phyloP scores from a whole-genome alignment of 2,797 vertebrate genomes.

The Pangasius larnaudii region DNA sequence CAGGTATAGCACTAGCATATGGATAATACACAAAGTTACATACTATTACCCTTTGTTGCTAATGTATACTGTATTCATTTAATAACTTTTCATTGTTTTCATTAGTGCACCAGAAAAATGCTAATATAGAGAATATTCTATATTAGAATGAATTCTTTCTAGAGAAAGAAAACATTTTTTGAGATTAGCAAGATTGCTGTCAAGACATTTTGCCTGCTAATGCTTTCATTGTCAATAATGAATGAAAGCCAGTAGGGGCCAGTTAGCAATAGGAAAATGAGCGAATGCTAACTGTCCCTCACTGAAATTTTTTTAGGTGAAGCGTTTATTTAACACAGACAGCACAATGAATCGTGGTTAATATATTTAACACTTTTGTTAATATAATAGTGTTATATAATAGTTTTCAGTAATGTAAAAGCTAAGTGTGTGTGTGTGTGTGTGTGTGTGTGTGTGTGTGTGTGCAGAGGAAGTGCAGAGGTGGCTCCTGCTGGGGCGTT shows the following conservation, averaged over 20 bases:
- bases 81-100: no score
- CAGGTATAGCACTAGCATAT: neutral
- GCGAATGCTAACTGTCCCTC: neutral
- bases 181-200: neutral
- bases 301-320: neutral
- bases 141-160: neutral
- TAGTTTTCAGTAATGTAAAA: slow-evolving; percentile 12
- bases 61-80: neutral
- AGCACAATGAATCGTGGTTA: neutral
- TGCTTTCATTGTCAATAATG: slow-evolving; percentile 7
- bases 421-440: neutral
- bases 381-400: neutral
- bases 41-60: neutral
- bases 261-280: slow-evolving; percentile 11
- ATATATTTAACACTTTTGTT: neutral
- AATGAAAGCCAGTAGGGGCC: neutral
- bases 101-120: neutral
- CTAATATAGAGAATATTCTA: no score
- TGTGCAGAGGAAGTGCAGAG: slow-evolving; percentile 74
- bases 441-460: neutral
- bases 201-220: slow-evolving; percentile 6
- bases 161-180: neutral
- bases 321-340: neutral
- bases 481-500: slow-evolving; percentile 75
- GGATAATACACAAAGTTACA: neutral